Percentiles rank a stretch among this genome's conserved stretches.
These are phyloP conservation scores for Trachelus iudaicus DNA, from an alignment of 2,888 invertebrate species.

Conservation along the genomic window DNA sequence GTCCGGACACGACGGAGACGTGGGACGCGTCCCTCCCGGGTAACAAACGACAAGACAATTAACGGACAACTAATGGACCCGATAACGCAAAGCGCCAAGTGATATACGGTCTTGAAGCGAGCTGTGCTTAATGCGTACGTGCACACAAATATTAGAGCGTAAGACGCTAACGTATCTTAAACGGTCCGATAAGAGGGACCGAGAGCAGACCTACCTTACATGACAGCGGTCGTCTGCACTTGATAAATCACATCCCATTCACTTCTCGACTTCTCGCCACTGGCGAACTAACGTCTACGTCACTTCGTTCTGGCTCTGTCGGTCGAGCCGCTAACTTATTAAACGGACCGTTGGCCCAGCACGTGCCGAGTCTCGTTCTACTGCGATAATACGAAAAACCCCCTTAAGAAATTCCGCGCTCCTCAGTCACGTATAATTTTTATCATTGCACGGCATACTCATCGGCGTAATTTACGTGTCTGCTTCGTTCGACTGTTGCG, in stretches of 20 bases:
- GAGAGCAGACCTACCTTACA: neutral
- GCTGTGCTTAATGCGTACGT: neutral
- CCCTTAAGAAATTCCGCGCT: neutral
- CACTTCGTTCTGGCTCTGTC: neutral
- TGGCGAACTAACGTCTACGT: neutral
- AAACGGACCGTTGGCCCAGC: neutral
- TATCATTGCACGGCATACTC: neutral
- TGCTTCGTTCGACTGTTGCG: too few relatives aligned
- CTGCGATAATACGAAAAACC: neutral
- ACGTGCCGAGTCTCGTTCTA: neutral
- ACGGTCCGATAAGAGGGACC: constrained; percentile 15
- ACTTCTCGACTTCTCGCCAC: constrained; percentile 7
- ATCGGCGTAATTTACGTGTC: neutral
- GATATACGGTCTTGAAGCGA: constrained; percentile 14
- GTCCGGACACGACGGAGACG: neutral
- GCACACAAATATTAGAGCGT: neutral
- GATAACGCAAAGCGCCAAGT: constrained; percentile 19
- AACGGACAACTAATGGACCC: constrained; percentile 25
- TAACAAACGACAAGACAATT: constrained; percentile 19
- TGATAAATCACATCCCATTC: constrained; percentile 18
- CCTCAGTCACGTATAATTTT: too few relatives aligned
- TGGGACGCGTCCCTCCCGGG: neutral
- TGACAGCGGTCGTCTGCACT: constrained; percentile 17
- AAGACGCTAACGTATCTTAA: constrained; percentile 14
- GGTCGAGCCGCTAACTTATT: neutral